Evolutionary conservation across 2,888 invertebrate genomes (phyloP).

Genomic region (Spatulosminthurus flaviceps): DNA sequence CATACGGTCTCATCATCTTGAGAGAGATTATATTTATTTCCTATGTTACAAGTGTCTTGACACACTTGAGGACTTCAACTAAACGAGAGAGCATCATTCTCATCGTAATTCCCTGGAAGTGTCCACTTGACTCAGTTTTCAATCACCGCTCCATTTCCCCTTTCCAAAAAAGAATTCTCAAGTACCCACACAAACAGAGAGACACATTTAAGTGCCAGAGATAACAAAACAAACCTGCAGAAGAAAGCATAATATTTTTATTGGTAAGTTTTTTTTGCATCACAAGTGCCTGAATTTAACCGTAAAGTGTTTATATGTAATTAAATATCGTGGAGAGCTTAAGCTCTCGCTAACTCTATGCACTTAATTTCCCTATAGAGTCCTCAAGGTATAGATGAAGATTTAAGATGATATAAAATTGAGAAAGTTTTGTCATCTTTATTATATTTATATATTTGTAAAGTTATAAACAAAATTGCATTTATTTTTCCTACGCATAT

Average conservation of each 20-base stretch:
- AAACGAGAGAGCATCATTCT: constrained; percentile 13
- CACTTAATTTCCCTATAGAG: too few relatives aligned
- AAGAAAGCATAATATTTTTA: not conserved
- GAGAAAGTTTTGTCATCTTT: too few relatives aligned
- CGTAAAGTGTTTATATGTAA: too few relatives aligned
- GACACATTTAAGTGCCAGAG: not conserved
- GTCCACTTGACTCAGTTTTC: not conserved
- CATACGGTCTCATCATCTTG: not conserved
- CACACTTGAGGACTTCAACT: not conserved
- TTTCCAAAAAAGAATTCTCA: not conserved
- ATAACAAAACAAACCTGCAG: not conserved
- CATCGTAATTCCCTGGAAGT: not conserved
- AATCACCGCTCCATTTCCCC: not conserved
- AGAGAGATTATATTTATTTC: not conserved
- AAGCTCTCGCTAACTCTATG: too few relatives aligned
- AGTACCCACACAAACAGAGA: not conserved
- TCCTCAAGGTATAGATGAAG: too few relatives aligned
- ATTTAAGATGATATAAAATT: too few relatives aligned
- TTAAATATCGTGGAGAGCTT: too few relatives aligned
- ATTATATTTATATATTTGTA: too few relatives aligned
- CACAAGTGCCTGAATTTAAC: too few relatives aligned
- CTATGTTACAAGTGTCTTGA: not conserved
- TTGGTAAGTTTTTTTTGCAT: not conserved
- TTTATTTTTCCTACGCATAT: too few relatives aligned
- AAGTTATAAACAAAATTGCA: too few relatives aligned